Conservation (phyloP, 1,140 invertebrate species). For the Neelides sp. region DNA sequence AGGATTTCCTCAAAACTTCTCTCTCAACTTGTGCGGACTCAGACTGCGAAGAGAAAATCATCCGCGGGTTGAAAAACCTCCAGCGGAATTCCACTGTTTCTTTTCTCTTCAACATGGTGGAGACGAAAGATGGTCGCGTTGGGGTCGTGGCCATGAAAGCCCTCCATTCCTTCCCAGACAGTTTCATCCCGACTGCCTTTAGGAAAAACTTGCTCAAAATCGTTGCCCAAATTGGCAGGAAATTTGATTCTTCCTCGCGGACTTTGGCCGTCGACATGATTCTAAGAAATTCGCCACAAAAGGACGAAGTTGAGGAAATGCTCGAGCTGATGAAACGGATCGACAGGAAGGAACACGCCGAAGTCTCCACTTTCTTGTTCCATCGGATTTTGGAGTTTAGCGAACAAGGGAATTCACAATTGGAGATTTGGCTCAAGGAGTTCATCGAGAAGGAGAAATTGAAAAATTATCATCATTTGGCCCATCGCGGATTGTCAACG, state of each 20-base stretch:
- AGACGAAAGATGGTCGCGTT: conserved; percentile 40
- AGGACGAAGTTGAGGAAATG: conserved; percentile 43
- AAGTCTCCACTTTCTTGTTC: conserved; percentile 31
- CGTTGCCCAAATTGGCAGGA: conserved; percentile 50
- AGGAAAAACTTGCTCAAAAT: conserved; percentile 33
- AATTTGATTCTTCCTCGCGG: conserved; percentile 55
- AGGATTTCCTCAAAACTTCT: conserved; percentile 40
- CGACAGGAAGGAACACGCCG: conserved; percentile 20
- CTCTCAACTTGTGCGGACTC: conserved; percentile 43
- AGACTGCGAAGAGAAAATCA: conserved; percentile 45
- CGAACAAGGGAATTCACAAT: conserved; percentile 20
- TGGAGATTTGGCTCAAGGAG: conserved; percentile 30
- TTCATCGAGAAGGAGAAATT: conserved; percentile 35
- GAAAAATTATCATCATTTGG: conserved; percentile 53
- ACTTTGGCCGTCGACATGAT: conserved; percentile 59
- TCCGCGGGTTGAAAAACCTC: conserved; percentile 55
- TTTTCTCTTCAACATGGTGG: conserved; percentile 43
- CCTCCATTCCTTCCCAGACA: conserved; percentile 43
- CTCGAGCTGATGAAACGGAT: conserved; percentile 40
- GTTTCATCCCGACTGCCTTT: conserved; percentile 36
- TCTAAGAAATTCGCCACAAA: conserved; percentile 44
- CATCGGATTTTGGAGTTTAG: conserved; percentile 30
- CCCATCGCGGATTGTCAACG: conserved; percentile 55
- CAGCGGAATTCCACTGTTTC: conserved; percentile 44
- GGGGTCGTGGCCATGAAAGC: conserved; percentile 53